Conservation (phyloP, 2,113 vertebrate genomes). For the Synchiropus splendidus region DNA sequence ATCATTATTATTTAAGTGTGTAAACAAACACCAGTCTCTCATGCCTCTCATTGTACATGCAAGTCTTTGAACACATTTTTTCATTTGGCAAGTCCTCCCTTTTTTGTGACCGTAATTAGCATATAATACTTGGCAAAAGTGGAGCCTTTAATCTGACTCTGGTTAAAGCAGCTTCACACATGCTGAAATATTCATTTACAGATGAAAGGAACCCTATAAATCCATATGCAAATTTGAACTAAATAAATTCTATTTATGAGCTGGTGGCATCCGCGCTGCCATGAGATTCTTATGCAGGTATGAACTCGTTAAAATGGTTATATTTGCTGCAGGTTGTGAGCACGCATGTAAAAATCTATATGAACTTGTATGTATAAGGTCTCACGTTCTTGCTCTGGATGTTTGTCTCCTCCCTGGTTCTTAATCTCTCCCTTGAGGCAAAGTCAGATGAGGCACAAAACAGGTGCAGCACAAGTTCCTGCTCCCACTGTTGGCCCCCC, state of each 20-base stretch:
- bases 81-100: background rate
- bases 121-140: background rate
- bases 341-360: no score
- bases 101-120: background rate
- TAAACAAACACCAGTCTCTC: no score
- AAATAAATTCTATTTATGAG: no score
- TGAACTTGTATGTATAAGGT: no score
- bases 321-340: no score
- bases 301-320: no score
- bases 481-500: constrained; percentile 14
- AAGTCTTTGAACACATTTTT: background rate
- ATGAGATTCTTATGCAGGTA: no score
- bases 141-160: constrained; percentile 1
- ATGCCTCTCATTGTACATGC: background rate
- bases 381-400: background rate
- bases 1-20: no score
- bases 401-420: rapidly evolving
- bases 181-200: background rate
- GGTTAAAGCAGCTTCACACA: background rate
- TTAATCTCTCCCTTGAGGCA: constrained; percentile 8
- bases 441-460: constrained; percentile 28
- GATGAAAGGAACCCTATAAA: constrained; percentile 2
- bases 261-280: no score
- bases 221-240: background rate
- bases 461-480: constrained; percentile 40